Percentiles rank a stretch among this genome's conserved stretches.
Evolutionary conservation across 2,888 invertebrate genomes (phyloP).

Genomic region (Desoria tigrina): DNA sequence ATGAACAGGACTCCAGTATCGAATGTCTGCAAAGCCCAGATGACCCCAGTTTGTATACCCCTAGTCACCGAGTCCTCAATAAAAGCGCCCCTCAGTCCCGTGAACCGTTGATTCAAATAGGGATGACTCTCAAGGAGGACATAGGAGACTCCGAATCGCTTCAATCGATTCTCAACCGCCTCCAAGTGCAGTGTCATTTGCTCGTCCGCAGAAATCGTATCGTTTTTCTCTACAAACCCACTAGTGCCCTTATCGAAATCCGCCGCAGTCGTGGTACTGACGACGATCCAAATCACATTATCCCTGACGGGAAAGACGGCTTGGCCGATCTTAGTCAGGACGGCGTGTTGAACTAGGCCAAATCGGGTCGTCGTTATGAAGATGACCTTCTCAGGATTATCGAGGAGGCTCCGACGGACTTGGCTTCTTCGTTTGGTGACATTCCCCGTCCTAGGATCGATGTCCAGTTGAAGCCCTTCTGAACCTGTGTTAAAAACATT

Average conservation of each 20-base stretch:
- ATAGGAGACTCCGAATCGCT: conserved; percentile 27
- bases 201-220: conserved; percentile 2
- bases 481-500: no score
- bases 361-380: conserved; percentile 29
- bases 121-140: conserved; percentile 21
- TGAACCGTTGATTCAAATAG: neutral
- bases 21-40: conserved; percentile 25
- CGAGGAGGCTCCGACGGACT: neutral
- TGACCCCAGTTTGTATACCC: conserved; percentile 23
- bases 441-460: no score
- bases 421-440: no score
- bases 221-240: neutral
- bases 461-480: no score
- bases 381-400: conserved; percentile 13
- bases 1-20: conserved; percentile 26
- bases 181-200: no score
- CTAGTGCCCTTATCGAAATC: neutral
- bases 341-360: conserved; percentile 13
- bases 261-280: conserved; percentile 3
- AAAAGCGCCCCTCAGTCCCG: neutral
- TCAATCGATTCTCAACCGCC: conserved; percentile 6
- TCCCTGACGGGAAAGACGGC: conserved; percentile 31
- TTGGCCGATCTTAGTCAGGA: conserved; percentile 26
- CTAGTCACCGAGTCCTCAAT: neutral
- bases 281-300: conserved; percentile 31